Percentiles rank a stretch among this genome's conserved stretches.
Conservation (phyloP, 2,888 invertebrate genomes). For the Pachliopta kotzebuea region DNA sequence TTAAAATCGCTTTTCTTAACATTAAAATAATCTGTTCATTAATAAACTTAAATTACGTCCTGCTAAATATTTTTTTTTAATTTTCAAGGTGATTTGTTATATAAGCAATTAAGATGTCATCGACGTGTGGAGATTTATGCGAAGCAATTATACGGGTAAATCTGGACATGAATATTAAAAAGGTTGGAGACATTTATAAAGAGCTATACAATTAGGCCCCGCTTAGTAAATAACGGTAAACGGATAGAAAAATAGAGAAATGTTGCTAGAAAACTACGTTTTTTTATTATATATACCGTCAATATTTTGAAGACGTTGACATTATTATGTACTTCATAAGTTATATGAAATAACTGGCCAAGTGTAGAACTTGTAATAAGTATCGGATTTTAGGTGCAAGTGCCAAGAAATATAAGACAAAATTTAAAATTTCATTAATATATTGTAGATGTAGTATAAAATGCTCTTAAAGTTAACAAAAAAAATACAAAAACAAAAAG, state of each 20-base stretch:
- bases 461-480: too few species aligned
- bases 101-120: slow-evolving; percentile 74
- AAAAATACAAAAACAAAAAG: too few species aligned
- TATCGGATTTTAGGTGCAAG: too few species aligned
- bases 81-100: slow-evolving; percentile 63
- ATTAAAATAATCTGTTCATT: slow-evolving; percentile 28
- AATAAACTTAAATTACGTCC: slow-evolving; percentile 48
- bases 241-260: slow-evolving; percentile 8
- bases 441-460: too few species aligned
- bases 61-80: slow-evolving; percentile 38
- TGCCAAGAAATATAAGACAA: too few species aligned
- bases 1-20: neutral
- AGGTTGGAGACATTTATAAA: slow-evolving; percentile 61
- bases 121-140: slow-evolving; percentile 69
- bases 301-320: neutral
- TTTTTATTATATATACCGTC: neutral
- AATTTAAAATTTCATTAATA: too few species aligned
- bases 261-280: neutral
- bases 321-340: too few species aligned
- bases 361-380: too few species aligned
- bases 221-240: slow-evolving; percentile 16
- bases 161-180: slow-evolving; percentile 73
- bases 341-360: too few species aligned
- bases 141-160: slow-evolving; percentile 70
- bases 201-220: slow-evolving; percentile 56